Percentiles rank a stretch among this genome's conserved stretches.
These are phyloP conservation scores for Clistopyga incitator DNA, from an alignment of 2,888 invertebrate species.

Conservation along the genomic window DNA sequence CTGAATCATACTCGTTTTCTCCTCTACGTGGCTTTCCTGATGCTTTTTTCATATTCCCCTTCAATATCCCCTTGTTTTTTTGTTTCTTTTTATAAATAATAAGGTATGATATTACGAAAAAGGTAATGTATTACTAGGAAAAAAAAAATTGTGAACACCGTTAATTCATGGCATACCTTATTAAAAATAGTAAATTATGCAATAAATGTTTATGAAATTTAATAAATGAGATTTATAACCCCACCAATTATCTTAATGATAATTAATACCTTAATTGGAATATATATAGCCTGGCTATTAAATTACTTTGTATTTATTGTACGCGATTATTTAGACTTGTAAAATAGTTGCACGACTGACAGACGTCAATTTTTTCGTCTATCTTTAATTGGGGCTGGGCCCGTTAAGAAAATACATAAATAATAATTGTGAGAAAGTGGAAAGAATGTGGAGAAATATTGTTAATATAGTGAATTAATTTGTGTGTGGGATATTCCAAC, in stretches of 20 bases:
- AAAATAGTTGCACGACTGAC: no score
- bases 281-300: no score
- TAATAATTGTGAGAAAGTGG: slow-evolving; percentile 11
- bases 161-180: neutral
- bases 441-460: slow-evolving; percentile 8
- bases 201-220: no score
- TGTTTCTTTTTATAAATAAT: neutral
- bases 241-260: no score
- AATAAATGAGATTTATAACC: no score
- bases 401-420: no score
- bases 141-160: neutral
- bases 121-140: neutral
- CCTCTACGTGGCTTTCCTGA: neutral
- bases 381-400: no score
- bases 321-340: no score
- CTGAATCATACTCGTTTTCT: slow-evolving; percentile 31
- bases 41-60: slow-evolving; percentile 3
- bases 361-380: no score
- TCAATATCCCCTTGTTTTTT: neutral
- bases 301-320: no score
- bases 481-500: slow-evolving; percentile 27
- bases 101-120: neutral
- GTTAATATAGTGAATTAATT: slow-evolving; percentile 49
- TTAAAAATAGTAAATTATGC: no score
- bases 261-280: no score